Evolutionary conservation across 2,797 vertebrate species (phyloP).

Genomic region (Chloroceryle inda): DNA sequence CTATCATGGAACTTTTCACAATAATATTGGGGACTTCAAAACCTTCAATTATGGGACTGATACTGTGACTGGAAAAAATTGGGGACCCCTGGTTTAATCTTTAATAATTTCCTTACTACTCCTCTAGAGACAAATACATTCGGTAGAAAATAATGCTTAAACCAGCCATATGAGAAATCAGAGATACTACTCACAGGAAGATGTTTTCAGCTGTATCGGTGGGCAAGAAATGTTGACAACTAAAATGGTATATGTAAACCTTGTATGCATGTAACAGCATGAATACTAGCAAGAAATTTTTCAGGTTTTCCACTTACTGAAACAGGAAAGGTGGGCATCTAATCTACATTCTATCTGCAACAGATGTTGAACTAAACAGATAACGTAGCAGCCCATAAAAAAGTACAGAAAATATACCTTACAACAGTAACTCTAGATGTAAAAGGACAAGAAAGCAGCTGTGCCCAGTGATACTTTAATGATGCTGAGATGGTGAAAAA

Average conservation of each 20-base stretch:
- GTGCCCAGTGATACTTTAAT: neutral
- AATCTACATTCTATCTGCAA: neutral
- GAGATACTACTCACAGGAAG: neutral
- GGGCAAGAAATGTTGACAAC: neutral
- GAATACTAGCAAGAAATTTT: neutral
- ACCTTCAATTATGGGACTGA: neutral
- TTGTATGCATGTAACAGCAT: neutral
- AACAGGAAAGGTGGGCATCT: neutral
- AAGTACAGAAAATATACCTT: neutral
- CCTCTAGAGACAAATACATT: neutral
- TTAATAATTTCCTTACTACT: neutral
- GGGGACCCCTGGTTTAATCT: neutral
- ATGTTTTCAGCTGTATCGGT: neutral
- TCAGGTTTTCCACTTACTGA: neutral
- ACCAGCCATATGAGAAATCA: neutral
- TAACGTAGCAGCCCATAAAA: neutral
- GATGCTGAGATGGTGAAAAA: no score
- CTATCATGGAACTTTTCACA: neutral
- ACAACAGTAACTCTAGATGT: neutral
- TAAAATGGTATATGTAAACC: neutral
- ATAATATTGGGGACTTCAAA: neutral
- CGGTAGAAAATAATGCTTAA: neutral
- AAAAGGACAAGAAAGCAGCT: neutral
- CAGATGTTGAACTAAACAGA: neutral
- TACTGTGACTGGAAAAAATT: neutral